phyloP scores from a whole-genome alignment of 2,113 vertebrate species.

The Cheirogaleus medius region DNA sequence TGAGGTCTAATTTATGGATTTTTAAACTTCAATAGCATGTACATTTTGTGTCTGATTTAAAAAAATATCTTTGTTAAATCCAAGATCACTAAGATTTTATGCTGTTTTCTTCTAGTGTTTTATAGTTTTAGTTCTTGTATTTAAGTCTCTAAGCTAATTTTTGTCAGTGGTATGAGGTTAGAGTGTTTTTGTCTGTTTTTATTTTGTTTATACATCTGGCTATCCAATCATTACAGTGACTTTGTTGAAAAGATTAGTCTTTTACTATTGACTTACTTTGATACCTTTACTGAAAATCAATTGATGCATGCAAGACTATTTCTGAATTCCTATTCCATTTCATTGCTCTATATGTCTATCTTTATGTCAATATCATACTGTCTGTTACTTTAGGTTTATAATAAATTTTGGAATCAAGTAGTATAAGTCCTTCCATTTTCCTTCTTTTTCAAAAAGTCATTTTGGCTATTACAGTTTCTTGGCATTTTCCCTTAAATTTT shows the following conservation, averaged over 20 bases:
- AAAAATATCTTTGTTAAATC: background rate
- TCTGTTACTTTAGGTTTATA: background rate
- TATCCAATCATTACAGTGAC: background rate
- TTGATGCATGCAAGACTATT: background rate
- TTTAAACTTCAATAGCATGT: background rate
- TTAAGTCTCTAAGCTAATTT: background rate
- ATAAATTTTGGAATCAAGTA: background rate
- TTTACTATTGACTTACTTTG: background rate
- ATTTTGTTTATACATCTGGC: background rate
- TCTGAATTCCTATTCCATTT: background rate
- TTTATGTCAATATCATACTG: background rate
- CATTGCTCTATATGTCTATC: background rate
- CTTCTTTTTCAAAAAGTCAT: background rate
- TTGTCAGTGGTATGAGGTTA: background rate
- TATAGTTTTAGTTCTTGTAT: background rate
- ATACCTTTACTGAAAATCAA: background rate
- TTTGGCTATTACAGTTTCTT: background rate
- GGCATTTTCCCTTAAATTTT: background rate
- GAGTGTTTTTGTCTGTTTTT: background rate
- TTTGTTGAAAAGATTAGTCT: background rate
- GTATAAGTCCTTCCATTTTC: background rate
- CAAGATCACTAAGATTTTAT: background rate
- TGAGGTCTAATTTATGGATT: background rate
- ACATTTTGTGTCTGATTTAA: background rate
- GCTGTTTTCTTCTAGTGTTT: background rate